phyloP scores from a whole-genome alignment of 2,888 invertebrate genomes.

The Nasonovia ribisnigri region DNA sequence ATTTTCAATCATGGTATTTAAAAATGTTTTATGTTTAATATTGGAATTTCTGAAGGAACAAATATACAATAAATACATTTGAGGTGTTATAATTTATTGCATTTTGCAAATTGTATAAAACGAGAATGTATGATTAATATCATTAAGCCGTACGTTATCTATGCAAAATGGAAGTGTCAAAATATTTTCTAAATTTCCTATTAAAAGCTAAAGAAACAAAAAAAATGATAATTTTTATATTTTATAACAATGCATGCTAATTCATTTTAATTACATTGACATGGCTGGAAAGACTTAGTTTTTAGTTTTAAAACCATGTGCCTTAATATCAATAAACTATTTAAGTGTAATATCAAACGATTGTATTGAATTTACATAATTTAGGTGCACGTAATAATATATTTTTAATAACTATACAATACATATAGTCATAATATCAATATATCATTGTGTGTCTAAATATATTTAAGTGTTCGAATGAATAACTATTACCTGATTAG shows the following conservation, averaged over 20 bases:
- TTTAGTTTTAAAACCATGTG: neutral
- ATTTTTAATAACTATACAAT: neutral
- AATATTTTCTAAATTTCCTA: neutral
- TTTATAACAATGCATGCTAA: no score
- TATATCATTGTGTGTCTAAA: neutral
- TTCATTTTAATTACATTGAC: no score
- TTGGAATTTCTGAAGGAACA: neutral
- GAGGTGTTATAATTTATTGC: neutral
- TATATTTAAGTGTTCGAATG: neutral
- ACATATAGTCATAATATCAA: neutral
- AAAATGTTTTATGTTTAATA: neutral
- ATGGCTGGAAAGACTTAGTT: neutral
- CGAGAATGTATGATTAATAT: neutral
- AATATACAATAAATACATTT: neutral
- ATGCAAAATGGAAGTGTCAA: neutral
- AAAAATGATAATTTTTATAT: neutral
- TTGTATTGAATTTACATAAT: neutral
- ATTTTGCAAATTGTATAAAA: neutral
- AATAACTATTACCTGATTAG: constrained; percentile 60
- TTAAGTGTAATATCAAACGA: neutral
- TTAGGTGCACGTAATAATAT: neutral
- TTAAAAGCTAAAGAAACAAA: no score
- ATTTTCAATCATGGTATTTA: neutral
- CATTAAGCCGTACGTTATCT: neutral
- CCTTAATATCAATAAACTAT: neutral